Evolutionary conservation across 2,888 invertebrate species (phyloP), one percentile per base, ranked within the genome.

Genomic region (Portevinia maculata): DNA sequence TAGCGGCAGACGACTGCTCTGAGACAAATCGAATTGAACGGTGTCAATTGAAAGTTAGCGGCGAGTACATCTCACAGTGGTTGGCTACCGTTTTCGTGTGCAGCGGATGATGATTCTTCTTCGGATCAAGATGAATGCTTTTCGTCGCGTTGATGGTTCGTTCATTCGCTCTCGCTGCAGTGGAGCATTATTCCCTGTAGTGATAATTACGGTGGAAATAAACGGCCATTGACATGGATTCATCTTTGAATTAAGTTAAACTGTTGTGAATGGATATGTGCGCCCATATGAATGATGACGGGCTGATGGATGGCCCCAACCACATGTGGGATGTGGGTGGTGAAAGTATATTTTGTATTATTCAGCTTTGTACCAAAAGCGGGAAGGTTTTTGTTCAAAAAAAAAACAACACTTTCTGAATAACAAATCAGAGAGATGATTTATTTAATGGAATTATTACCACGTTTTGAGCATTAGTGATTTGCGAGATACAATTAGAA

Each of bases 151-250:
- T 62, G 50, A 30, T 32, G 9, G 21, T 48, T 53, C 37, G 37
- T 39, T 50, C 17, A 37, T 30, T 52, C 65, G 65, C 17, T 55
- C 44, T 44, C 19, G 44, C 44, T 44, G 7, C 19, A 44, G 21
- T 60, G 59, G 55, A 55, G 34, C 19, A 50, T 53, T 32, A 44
- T 44, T 67, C 48, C 52, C 55, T 19, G 34, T 76, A 52, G 64
- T 71, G 81, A 59, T 83, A 83, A 83, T 83, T 76, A 83, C 76
- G 24, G 55, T 48, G 71, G 81, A 78, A 76, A 71, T 65, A 78
- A 83, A 83, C 76, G 81, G 81, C 76, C 71, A 78, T 78, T 83
- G 76, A 83, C 81, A 83, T 76, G 76, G 60, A 83, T 83, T 76
- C 81, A 60, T 83, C 59, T 70, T 76, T 39, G 57, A 53, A 70